Base-by-base conservation (phyloP, 2,888 invertebrate genomes). In the Scotopteryx bipunctaria region DNA sequence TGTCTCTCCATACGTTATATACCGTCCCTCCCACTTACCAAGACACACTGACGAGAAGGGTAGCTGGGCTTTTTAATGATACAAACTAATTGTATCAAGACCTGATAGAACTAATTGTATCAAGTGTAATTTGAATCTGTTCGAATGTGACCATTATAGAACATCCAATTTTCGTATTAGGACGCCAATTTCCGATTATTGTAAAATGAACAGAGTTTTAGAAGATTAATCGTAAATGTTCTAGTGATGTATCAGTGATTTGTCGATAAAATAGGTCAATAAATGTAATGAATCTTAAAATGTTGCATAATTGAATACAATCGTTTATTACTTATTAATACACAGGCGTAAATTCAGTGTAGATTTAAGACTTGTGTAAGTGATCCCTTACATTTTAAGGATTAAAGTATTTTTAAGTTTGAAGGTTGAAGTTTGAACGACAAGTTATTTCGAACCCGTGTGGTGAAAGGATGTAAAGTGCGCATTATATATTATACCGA, bases 11-110 rank as follows among this genome's bases (percentile, higher is more conserved):
- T 74, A 69, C 50, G 67, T 77, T 89, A 77, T 90, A 90, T 90
- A 89, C 79, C 43, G 71, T 77, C 80, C 86, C 89, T 87, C 88
- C 89, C 88, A 84, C 86, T 83, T 70, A 60, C 60, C 61, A 64
- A 46, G 56, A 70, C 67, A 70, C 66, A 69, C 68, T 23, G 53
- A 54, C 59, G 60, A 71, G 73, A 73, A 73, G 73, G 72, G 71
- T 73, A 71, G 69, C 64, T 70, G 65, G 67, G 70, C 69, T 37
- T 57, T 57, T 67, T 84, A 84, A 85, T 83, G 80, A 81, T 78
- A 79, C 51, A 43, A 58, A 56, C 57, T 59, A 56, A 56, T 56
- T 77, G 78, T 54, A 54, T 54, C 48, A 50, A 43, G 37, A 32
- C 31, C 42, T 37, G 31, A 48, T 36, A 29, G 21, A 35, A 27